Percentiles rank a stretch among this genome's conserved stretches.
Evolutionary conservation across 2,888 invertebrate genomes (phyloP).

Genomic region (Nymphalis urticae): DNA sequence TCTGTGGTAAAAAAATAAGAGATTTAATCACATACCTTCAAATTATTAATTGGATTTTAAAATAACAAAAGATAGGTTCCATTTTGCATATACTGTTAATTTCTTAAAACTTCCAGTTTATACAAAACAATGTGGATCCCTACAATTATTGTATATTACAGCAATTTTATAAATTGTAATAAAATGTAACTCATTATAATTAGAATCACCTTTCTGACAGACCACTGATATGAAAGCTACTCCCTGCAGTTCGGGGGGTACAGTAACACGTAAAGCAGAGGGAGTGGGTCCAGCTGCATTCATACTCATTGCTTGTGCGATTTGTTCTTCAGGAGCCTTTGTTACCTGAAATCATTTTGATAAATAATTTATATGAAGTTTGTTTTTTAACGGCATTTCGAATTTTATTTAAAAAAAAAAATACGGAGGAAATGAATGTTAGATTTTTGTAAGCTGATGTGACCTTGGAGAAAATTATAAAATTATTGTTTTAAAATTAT

Average conservation of each 20-base stretch:
- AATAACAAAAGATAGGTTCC: background rate
- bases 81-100: no score
- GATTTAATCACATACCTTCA: no score
- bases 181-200: background rate
- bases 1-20: constrained; percentile 77
- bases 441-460: no score
- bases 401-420: background rate
- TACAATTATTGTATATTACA: no score
- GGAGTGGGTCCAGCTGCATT: constrained; percentile 75
- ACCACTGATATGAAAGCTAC: constrained; percentile 97
- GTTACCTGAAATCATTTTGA: constrained; percentile 72
- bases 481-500: no score
- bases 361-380: constrained; percentile 16
- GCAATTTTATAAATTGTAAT: background rate
- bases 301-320: constrained; percentile 69
- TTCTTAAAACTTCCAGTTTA: no score
- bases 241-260: constrained; percentile 96
- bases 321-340: constrained; percentile 92
- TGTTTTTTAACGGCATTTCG: background rate
- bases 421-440: no score
- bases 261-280: constrained; percentile 93
- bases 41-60: background rate
- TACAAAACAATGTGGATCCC: no score
- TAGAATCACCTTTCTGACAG: constrained; percentile 90
- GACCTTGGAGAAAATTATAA: no score